These are phyloP conservation scores for Cephus cinctus DNA, from an alignment of 1,140 invertebrate species.

Conservation along the genomic window DNA sequence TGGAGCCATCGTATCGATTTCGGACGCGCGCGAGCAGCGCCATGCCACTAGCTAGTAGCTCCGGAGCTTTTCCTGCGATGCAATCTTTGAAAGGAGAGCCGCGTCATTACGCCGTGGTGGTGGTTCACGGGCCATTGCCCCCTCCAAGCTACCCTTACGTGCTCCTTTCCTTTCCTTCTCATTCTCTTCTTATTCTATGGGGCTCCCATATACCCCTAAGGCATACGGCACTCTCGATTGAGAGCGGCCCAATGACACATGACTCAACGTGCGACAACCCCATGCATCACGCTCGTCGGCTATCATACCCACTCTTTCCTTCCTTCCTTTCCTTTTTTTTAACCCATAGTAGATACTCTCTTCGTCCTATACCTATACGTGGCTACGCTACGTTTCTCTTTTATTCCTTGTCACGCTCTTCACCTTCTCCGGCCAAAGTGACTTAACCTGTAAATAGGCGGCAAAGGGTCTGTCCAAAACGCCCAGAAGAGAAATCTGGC, in stretches of 20 bases:
- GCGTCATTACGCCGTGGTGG: slow-evolving; percentile 54
- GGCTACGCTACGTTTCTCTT: too few species aligned
- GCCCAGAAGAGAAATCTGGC: too few species aligned
- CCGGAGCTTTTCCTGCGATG: slow-evolving; percentile 54
- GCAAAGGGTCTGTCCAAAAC: too few species aligned
- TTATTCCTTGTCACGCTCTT: too few species aligned
- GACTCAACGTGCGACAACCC: slow-evolving; percentile 45
- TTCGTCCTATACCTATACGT: too few species aligned
- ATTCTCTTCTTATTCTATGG: slow-evolving; percentile 8
- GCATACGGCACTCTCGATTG: slow-evolving; percentile 34
- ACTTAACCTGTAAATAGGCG: too few species aligned
- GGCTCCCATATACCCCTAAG: slow-evolving; percentile 11
- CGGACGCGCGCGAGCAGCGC: slow-evolving; percentile 31
- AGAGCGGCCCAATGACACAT: slow-evolving; percentile 48
- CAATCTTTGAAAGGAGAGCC: slow-evolving; percentile 58
- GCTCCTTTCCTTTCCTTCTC: slow-evolving; percentile 19
- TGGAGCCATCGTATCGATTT: slow-evolving; percentile 51
- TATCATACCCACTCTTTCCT: neutral
- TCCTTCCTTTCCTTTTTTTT: too few species aligned
- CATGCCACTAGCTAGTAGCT: slow-evolving; percentile 21
- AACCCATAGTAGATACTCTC: too few species aligned
- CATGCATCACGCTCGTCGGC: slow-evolving; percentile 31
- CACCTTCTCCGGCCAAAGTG: too few species aligned
- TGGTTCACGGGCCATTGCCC: slow-evolving; percentile 55
- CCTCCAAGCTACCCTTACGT: slow-evolving; percentile 27